Evolutionary conservation across 2,797 vertebrate species (phyloP), one percentile per base, ranked within the genome.

Genomic region (Sebastes flavidus): DNA sequence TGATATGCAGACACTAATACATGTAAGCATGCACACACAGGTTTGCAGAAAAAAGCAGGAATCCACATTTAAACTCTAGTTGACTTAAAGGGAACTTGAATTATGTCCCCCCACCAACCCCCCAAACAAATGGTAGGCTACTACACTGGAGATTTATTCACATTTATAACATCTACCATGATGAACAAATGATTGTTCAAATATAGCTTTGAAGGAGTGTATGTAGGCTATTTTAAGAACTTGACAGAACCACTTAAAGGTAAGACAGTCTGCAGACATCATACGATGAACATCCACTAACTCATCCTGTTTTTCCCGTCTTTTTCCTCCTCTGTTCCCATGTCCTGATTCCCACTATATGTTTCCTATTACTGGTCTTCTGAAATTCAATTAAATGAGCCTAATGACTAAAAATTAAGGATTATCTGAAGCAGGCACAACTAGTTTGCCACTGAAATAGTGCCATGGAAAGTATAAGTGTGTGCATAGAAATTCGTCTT

Each of bases 401-500:
- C 29, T 69, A 69, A 70, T 81, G 84, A 82, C 76, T 68, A 16
- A 75, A 82, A 77, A 36, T 65, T 77, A 60, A 74, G 83, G 70
- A 77, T 85, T 77, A 69, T 81, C 38, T 75, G 77, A 78, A 71
- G 24, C 32, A 68, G 71, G 42, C 83, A 70, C 24, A 75, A 82
- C 58, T 58, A 60, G 72, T 85, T 79, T 80, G 73, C 81, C 79
- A 78, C 67, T 78, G n/a, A 75, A 74, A 74, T 34, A 27, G 46
- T 54, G 65, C 25, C 36, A 81, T 84, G 88, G 85, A 91, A 92
- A 89, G 60, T 75, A 3, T 71, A 68, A 54, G 58, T 55, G 30
- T 76, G 29, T 66, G 25, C 12, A 46, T 54, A 79, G 24, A 72
- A 80, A 61, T 66, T 65, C 8, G 25, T 77, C 78, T 66, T 71